Conservation (phyloP, 2,888 invertebrate species). For the Cabera pusaria region DNA sequence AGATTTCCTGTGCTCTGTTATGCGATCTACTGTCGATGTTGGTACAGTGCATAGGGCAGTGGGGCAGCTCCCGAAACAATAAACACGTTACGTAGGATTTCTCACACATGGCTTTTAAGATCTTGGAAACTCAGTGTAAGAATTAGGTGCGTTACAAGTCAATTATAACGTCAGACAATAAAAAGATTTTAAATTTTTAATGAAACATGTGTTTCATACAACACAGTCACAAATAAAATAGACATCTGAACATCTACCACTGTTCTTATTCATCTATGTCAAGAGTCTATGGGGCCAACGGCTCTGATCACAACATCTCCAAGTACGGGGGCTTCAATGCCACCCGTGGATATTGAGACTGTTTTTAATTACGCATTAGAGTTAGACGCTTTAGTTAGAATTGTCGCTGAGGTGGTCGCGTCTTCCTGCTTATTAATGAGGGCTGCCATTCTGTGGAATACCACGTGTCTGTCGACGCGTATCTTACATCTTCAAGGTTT, state of each 20-base stretch:
- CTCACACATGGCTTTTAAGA: too few species aligned
- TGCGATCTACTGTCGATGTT: conserved; percentile 37
- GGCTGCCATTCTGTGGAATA: conserved; percentile 10
- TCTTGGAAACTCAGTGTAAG: too few species aligned
- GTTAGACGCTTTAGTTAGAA: conserved; percentile 37
- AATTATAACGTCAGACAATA: too few species aligned
- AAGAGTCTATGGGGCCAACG: conserved; percentile 52
- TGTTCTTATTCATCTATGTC: conserved; percentile 12
- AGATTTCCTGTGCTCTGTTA: conserved; percentile 77
- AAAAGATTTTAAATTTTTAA: too few species aligned
- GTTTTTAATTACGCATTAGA: conserved; percentile 44
- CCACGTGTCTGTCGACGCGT: conserved; percentile 11
- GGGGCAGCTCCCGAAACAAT: too few species aligned
- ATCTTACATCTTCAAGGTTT: too few species aligned
- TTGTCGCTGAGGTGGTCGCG: conserved; percentile 26
- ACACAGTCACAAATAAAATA: too few species aligned
- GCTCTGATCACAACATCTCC: conserved; percentile 67
- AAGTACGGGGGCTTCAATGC: conserved; percentile 60
- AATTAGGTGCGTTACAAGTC: too few species aligned
- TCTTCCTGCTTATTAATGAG: conserved; percentile 25
- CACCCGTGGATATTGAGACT: conserved; percentile 47
- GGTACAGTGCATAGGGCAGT: conserved; percentile 15
- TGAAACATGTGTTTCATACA: too few species aligned
- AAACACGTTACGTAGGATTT: too few species aligned
- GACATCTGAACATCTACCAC: too few species aligned